Evolutionary conservation across 2,888 invertebrate genomes (phyloP), one percentile per base, ranked within the genome.

Genomic region (Chirona hameri): DNA sequence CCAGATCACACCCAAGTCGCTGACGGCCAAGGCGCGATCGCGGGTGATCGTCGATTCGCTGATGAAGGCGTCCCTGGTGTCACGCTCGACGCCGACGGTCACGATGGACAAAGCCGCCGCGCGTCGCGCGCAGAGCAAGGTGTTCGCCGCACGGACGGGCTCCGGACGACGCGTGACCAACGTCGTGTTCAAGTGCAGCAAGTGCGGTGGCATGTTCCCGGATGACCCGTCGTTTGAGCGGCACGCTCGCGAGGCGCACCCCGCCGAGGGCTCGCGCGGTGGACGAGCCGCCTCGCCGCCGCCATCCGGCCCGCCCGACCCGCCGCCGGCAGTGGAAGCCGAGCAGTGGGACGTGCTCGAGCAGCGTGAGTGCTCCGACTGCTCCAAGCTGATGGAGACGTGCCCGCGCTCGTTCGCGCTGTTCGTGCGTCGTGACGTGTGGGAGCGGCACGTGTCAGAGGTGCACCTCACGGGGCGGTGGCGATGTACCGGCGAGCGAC

Each of bases 181-280:
- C 24, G 76, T 76, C 18, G 76, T 76, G 46, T 76, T 76, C 46
- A 76, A 76, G 46, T 76, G 76, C 76, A 76, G 76, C 76, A 76
- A 76, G 76, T 76, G 76, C n/a, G 76, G 76, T 12, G 46, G 46
- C 76, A 76, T 76, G 39, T 76, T 76, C 76, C 76, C 76, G 1
- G 76, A 76, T 39, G 76, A 76, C 46, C 76, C 76, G 46, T 76
- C 76, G n/a, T 76, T 76, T 39, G 76, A 76, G 76, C 39, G 46
- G 46, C 76, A 76, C 76, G 76, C 76, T 10, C 39, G 76, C 24
- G 76, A 76, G 46, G 76, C 7, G 46, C 76, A 76, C 76, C 21
- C 3, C 21, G 18, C 7, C 72, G 39, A 72, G 21, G 39, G 18
- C 39, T 7, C 5, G 10, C 15, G 76, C 46, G 76, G n/a, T 1